These are phyloP conservation scores for Cordilura impudica DNA, from an alignment of 2,888 invertebrate species.

Conservation along the genomic window DNA sequence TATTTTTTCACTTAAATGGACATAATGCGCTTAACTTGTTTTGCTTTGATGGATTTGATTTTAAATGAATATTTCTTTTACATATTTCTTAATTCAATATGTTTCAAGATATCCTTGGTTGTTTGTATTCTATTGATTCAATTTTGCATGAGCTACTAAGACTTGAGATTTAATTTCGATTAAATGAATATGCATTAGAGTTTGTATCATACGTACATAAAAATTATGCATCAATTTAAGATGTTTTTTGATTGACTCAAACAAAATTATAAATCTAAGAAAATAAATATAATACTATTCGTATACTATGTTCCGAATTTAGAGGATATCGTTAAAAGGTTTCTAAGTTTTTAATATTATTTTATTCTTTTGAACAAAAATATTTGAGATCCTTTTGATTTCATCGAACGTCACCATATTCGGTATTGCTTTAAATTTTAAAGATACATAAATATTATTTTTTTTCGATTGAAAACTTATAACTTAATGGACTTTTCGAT, in stretches of 20 bases:
- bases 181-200: conserved; percentile 19
- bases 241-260: conserved; percentile 30
- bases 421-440: too few relatives aligned
- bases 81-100: conserved; percentile 3
- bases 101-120: background rate
- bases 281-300: background rate
- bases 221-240: too few relatives aligned
- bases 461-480: too few relatives aligned
- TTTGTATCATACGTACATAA: background rate
- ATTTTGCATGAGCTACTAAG: background rate
- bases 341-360: too few relatives aligned
- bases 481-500: too few relatives aligned
- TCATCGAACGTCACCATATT: too few relatives aligned
- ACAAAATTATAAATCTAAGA: background rate
- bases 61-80: background rate
- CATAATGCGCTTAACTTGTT: conserved; percentile 37
- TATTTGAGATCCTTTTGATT: too few relatives aligned
- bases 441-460: too few relatives aligned
- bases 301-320: too few relatives aligned
- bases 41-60: conserved; percentile 32
- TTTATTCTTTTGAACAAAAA: too few relatives aligned
- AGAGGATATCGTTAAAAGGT: too few relatives aligned
- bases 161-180: conserved; percentile 21
- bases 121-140: conserved; percentile 20
- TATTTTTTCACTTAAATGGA: conserved; percentile 38